Conservation (phyloP, 2,113 vertebrate species). For the Actenoides lindsayi region DNA sequence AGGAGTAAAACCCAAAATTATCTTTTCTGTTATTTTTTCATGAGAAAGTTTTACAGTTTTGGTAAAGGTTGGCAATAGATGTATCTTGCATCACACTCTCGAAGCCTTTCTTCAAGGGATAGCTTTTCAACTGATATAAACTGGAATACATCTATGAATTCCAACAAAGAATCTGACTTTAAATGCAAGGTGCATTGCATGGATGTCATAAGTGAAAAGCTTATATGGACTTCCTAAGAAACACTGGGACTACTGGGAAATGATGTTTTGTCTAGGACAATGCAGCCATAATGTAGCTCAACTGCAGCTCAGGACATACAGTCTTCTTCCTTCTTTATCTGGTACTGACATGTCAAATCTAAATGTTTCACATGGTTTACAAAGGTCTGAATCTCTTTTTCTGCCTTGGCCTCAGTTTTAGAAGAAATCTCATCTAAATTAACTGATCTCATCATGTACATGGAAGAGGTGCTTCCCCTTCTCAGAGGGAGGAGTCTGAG, state of each 20-base stretch:
- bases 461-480: neutral
- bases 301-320: neutral
- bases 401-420: neutral
- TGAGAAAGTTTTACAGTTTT: neutral
- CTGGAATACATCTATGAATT: neutral
- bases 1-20: neutral
- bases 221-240: neutral
- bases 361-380: neutral
- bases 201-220: neutral
- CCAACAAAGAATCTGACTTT: neutral
- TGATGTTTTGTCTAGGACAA: accelerated
- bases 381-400: neutral
- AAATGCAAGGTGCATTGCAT: neutral
- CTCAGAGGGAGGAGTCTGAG: neutral
- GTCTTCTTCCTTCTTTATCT: neutral
- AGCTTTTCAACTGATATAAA: neutral
- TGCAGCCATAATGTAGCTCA: accelerated
- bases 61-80: neutral
- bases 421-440: neutral
- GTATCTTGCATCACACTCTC: neutral
- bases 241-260: neutral
- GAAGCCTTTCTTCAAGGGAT: neutral
- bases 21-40: neutral
- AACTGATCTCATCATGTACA: neutral
- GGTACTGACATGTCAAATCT: neutral